Evolutionary conservation across 2,888 invertebrate genomes (phyloP).

Genomic region (Galerucella nymphaeae): DNA sequence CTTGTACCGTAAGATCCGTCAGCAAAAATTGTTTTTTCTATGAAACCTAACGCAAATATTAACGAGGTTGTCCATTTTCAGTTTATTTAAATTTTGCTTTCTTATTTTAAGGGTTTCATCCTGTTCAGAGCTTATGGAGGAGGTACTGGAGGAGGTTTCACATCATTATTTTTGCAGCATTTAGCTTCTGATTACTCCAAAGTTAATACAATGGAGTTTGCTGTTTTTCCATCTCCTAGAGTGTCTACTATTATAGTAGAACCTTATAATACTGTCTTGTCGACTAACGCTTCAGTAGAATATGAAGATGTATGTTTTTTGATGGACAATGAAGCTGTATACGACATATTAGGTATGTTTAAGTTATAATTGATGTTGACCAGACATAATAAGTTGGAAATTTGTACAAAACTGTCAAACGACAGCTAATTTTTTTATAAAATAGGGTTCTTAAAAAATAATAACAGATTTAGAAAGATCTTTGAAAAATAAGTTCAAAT

Average conservation of each 20-base stretch:
- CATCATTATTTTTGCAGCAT: conserved; percentile 74
- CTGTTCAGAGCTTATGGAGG: conserved; percentile 79
- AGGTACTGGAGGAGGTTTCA: conserved; percentile 83
- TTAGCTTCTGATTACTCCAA: conserved; percentile 74
- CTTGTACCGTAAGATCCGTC: no score
- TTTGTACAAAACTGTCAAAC: no score
- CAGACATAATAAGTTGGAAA: no score
- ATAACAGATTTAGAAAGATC: no score
- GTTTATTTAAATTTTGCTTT: no score
- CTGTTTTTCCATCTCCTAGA: conserved; percentile 87
- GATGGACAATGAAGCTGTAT: conserved; percentile 81
- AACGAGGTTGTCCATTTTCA: no score
- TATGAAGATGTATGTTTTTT: conserved; percentile 78
- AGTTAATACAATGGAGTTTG: conserved; percentile 73
- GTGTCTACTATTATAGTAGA: conserved; percentile 82
- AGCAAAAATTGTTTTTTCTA: no score
- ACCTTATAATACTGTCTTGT: conserved; percentile 79
- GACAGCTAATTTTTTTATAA: no score
- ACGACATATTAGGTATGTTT: conserved; percentile 78
- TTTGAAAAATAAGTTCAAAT: no score
- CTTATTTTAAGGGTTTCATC: conserved; percentile 67
- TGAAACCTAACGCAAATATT: no score
- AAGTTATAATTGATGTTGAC: not conserved
- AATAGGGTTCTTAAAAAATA: no score
- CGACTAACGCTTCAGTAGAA: conserved; percentile 77